Evolutionary conservation across 2,113 vertebrate species (phyloP).

Genomic region (Hucho hucho): DNA sequence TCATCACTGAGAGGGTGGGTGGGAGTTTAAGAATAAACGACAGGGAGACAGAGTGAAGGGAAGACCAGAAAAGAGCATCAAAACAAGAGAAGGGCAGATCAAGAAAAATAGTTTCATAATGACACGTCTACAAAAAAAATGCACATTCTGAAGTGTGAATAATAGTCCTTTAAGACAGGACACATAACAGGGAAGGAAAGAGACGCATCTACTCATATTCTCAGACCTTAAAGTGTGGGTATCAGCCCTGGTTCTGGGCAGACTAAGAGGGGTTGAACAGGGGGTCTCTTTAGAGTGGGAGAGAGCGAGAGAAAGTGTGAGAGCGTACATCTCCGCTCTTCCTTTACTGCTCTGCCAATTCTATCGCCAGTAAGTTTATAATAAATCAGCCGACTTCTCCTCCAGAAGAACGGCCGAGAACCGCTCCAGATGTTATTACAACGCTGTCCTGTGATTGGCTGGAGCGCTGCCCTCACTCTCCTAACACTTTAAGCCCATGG

Average conservation of each 20-base stretch:
- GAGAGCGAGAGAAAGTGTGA: neutral
- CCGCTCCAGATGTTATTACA: slow-evolving; percentile 27
- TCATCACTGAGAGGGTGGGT: too few species aligned
- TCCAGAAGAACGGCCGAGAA: neutral
- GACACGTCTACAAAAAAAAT: neutral
- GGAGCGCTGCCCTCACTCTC: slow-evolving; percentile 16
- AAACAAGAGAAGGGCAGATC: neutral
- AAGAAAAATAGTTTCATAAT: neutral
- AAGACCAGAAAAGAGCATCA: too few species aligned
- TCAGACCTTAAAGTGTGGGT: neutral
- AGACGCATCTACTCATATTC: neutral
- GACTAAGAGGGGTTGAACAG: neutral
- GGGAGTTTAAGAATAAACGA: too few species aligned
- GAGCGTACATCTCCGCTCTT: neutral
- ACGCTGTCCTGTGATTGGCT: slow-evolving; percentile 8
- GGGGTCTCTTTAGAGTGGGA: neutral
- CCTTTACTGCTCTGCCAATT: neutral
- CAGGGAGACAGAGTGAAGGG: too few species aligned
- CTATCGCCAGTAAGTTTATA: slow-evolving; percentile 15
- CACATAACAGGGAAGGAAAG: neutral
- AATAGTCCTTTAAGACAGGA: neutral
- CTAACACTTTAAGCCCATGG: slow-evolving; percentile 44
- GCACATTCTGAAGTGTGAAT: neutral
- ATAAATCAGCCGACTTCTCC: slow-evolving; percentile 20
- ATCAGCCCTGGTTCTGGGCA: neutral